Evolutionary conservation across 2,888 invertebrate species (phyloP), one percentile per base, ranked within the genome.

Genomic region (Cephus rjabovi): DNA sequence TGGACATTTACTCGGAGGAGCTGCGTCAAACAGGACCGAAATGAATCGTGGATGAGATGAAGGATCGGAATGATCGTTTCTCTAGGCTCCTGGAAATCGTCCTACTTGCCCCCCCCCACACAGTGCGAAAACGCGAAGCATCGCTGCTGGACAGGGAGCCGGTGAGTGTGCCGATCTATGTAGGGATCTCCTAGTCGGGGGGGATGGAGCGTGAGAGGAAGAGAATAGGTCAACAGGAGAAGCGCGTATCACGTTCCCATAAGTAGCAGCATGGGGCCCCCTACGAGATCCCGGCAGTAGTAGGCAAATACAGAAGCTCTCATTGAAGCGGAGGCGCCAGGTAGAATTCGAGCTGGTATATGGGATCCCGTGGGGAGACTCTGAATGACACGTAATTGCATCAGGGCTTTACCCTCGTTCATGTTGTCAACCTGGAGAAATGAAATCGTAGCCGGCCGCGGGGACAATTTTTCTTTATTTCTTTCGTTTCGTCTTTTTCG

Each of bases 211-310:
- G 34, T 34, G 74, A 73, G 30, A 33, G 74, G 33, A 23, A 34
- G 74, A 23, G 34, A 35, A 35, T 35, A 35, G 35, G 35, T 35
- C 35, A 35, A 12, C 12, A 70, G 33, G 70, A 86, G 84, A 85
- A 85, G 84, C 85, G 83, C 84, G 84, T 86, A 88, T 86, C 85
- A 83, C 84, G 86, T 89, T 89, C 89, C 88, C 88, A 88, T 89
- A 86, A 87, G 87, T 88, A 86, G 84, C 87, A 83, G 86, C 82
- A 83, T 81, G 82, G 82, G 83, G 83, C 81, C 80, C 81, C 78
- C 77, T 81, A 79, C 70, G 70, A 70, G 30, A 70, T 30, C 70
- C 70, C 11, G 11, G 70, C 6, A 30, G 78, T 81, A 30, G 31
- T 31, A 70, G 70, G 70, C 31, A 70, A 70, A 37, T 37, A 37